Evolutionary conservation across 1,140 invertebrate genomes (phyloP), one percentile per base, ranked within the genome.

Genomic region (Zaprionus ornatus): DNA sequence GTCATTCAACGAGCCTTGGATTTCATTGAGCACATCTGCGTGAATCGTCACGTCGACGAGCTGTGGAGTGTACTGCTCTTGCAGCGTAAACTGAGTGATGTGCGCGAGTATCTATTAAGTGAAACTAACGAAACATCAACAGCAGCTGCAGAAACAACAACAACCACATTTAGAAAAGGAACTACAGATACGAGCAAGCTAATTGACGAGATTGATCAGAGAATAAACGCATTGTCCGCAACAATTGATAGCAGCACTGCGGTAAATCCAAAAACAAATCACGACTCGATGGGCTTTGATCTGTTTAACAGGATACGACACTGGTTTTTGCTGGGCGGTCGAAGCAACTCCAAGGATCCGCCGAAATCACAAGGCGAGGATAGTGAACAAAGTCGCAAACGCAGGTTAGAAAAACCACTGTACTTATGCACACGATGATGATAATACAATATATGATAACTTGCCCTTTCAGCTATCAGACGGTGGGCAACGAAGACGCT

Each of bases 281-380:
- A 56, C 29, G 27, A 48, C 80, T 57, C 82, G 23, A 90, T 90
- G 85, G 85, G 79, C 54, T 71, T 90, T 35, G 82, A 90, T 56
- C 29, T 90, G 5, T 55, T 90, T 1, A 65, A 15, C 1, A 73
- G 57, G 35, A 42, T 90, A 13, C 75, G 82, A 50, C 50, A 79
- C 27, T 27, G 90, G 23, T 35, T 90, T 55, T n/a, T 32, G 56
- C 40, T 37, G 37, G 66, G 59, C 72, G 62, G 74, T 15, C 61
- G 68, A 12, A 75, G n/a, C 27, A 60, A 40, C 42, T 60, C 66
- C 61, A 83, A 64, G 67, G 65, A 77, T n/a, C 55, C 27, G 19
- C 17, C 32, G 1, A 83, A 70, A 17, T 55, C 27, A 21, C 21
- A 6, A 13, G 7, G 17, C n/a, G 45, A 61, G 12, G 48, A 62